Conservation (phyloP, 2,113 vertebrate genomes). For the Proterorhinus semilunaris region DNA sequence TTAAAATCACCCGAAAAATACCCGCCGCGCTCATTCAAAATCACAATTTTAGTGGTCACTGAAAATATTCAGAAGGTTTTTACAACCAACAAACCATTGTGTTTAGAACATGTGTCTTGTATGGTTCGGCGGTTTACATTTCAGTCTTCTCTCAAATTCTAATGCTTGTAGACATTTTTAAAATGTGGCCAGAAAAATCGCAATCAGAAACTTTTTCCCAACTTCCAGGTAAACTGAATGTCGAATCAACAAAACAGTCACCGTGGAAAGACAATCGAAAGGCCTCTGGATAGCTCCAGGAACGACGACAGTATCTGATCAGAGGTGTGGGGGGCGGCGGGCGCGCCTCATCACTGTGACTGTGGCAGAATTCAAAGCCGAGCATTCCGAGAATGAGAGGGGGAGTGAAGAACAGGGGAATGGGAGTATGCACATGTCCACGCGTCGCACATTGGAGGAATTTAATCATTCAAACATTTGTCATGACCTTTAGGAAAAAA, state of each 20-base stretch:
- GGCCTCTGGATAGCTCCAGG: neutral
- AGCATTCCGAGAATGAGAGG: constrained; percentile 20
- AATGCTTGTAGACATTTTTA: no score
- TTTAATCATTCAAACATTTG: constrained; percentile 75
- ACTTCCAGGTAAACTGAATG: no score
- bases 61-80: no score
- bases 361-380: constrained; percentile 56
- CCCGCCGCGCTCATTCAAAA: no score
- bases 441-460: constrained; percentile 51
- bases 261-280: neutral
- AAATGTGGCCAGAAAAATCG: no score
- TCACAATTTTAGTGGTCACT: no score
- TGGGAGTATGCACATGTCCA: constrained; percentile 13
- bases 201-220: no score
- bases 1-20: no score
- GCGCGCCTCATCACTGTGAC: constrained; percentile 25
- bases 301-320: constrained; percentile 47
- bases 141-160: no score
- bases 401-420: neutral
- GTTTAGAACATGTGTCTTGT: no score
- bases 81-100: no score
- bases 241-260: neutral
- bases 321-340: constrained; percentile 36
- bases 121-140: no score
- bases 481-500: constrained; percentile 74